Conservation (phyloP, 2,797 vertebrate species). For the Mareca strepera region DNA sequence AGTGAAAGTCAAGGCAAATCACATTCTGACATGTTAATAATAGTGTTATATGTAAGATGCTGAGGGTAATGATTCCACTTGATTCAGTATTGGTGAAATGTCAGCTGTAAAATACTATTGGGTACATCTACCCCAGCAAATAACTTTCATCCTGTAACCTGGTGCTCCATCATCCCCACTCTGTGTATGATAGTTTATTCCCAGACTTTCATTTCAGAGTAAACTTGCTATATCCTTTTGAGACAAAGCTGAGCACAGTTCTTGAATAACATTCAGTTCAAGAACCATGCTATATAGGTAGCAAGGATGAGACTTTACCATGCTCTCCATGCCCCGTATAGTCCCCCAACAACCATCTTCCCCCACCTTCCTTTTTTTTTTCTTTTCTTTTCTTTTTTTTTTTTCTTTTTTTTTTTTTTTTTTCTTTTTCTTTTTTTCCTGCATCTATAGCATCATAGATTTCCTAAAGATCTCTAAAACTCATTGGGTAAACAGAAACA, state of each 20-base stretch:
- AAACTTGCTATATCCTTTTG: not conserved
- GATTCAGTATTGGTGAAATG: slow-evolving; percentile 53
- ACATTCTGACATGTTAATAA: slow-evolving; percentile 33
- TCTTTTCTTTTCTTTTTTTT: not conserved
- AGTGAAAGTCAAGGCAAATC: slow-evolving; percentile 35
- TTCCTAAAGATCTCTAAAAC: not conserved
- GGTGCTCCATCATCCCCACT: not conserved
- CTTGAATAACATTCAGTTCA: not conserved
- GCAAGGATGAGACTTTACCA: not conserved
- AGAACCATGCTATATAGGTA: not conserved
- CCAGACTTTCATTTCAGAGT: not conserved
- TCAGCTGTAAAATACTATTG: slow-evolving; percentile 43
- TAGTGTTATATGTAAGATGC: slow-evolving; percentile 20
- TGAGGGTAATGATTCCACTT: slow-evolving; percentile 23
- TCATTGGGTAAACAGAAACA: not conserved
- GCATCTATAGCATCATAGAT: not conserved
- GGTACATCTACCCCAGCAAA: not conserved
- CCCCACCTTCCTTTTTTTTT: not conserved
- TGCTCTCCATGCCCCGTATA: not conserved
- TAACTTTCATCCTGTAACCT: not conserved
- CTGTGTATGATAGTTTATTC: not conserved
- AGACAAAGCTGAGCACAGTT: not conserved
- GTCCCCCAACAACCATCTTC: not conserved
- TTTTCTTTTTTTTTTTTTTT: not conserved
- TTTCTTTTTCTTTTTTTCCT: not conserved